These are phyloP conservation scores for Tretioscincus oriximinensis DNA, from an alignment of 2,113 vertebrate genomes.

Conservation along the genomic window DNA sequence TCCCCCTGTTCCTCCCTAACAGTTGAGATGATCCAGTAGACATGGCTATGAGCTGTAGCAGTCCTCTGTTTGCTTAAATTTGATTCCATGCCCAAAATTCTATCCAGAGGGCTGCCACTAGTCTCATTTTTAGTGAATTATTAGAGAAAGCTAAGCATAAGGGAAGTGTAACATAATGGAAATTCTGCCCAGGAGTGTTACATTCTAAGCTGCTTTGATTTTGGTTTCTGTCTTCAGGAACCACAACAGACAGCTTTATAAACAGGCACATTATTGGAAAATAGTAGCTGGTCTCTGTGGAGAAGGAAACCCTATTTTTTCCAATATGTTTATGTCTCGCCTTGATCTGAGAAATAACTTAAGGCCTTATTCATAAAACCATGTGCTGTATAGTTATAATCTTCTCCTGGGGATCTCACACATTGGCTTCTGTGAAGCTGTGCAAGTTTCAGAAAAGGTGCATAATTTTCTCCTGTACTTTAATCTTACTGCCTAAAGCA, in stretches of 20 bases:
- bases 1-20: too few species aligned
- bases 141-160: not conserved
- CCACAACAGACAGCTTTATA: not conserved
- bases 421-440: not conserved
- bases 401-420: not conserved
- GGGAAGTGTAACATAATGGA: not conserved
- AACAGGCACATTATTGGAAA: slow-evolving; percentile 5
- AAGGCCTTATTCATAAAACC: not conserved
- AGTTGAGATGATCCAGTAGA: too few species aligned
- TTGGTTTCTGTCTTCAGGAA: not conserved
- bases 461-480: not conserved
- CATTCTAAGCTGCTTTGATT: not conserved
- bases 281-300: not conserved
- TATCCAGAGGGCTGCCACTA: not conserved
- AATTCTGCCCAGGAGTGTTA: not conserved
- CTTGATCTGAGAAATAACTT: not conserved
- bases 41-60: not conserved
- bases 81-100: not conserved
- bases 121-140: not conserved
- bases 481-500: not conserved
- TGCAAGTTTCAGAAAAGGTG: not conserved
- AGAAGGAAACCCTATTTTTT: slow-evolving; percentile 5
- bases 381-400: not conserved
- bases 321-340: not conserved
- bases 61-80: not conserved